Evolutionary conservation across 2,113 vertebrate species (phyloP), one percentile per base, ranked within the genome.

Genomic region (Willisornis vidua): DNA sequence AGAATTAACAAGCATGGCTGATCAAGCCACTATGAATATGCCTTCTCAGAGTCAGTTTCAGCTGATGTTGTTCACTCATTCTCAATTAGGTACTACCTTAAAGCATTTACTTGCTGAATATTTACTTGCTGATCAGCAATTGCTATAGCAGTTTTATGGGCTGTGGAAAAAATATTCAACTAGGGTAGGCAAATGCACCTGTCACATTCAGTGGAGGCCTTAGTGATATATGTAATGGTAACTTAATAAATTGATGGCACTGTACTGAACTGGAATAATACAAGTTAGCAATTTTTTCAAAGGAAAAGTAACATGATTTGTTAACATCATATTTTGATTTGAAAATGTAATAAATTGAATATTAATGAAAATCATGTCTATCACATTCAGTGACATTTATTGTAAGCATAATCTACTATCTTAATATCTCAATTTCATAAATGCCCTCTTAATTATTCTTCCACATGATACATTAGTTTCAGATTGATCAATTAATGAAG

Each of bases 1-100:
- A 93, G 75, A 96, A 96, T 95, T 95, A 96, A 88, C 84, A 95
- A 95, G 91, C 67, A 93, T 10, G 28, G 55, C 39, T 95, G 84
- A 94, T 86, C 65, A 76, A 95, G 63, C 28, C 77, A n/a, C 52
- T 61, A 1, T 0, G 37, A 85, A 48, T 73, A 82, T 59, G 17
- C 7, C 37, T 94, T 87, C 58, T 89, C 58, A 62, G 57, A 87
- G 52, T 63, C 74, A 78, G 49, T 86, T 97, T 92, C 62, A 94
- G 65, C 74, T 92, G 87, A 81, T 5, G 7, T 23, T 91, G 45
- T 84, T 95, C 66, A 43, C 68, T 90, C 55, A 76, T 86, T 91
- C 89, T 70, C 87, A 76, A 72, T 96, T 95, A 94, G 65, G 19
- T 58, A 70, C 46, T 87, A n/a, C 45, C 35, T 92, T 58, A 79